Evolutionary conservation across 2,797 vertebrate genomes (phyloP).

Genomic region (Hippopotamyrus pictus): DNA sequence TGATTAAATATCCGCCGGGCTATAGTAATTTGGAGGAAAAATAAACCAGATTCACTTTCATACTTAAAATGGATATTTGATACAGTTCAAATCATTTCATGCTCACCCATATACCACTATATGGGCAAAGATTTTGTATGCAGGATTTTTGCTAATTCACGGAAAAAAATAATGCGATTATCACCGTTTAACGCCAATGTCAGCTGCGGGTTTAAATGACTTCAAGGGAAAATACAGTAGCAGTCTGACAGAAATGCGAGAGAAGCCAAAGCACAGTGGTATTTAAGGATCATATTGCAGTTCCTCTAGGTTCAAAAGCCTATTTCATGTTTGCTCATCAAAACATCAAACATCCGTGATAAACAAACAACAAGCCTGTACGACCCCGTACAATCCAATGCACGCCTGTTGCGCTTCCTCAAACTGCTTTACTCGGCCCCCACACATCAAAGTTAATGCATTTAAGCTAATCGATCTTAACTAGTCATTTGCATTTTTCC

Average conservation of each 20-base stretch:
- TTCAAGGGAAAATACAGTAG: not conserved
- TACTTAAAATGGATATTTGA: not conserved
- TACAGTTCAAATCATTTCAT: not conserved
- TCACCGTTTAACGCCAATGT: not conserved
- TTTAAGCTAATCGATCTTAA: not conserved
- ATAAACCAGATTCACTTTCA: not conserved
- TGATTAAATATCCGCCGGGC: not conserved
- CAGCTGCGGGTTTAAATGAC: not conserved
- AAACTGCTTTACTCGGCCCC: not conserved
- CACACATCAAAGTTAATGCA: not conserved
- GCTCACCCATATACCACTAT: not conserved
- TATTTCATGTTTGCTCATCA: not conserved
- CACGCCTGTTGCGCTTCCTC: slow-evolving; percentile 1
- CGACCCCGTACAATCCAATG: not conserved
- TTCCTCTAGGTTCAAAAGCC: not conserved
- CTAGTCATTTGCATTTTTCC: not conserved
- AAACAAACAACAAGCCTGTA: not conserved
- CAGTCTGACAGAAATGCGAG: not conserved
- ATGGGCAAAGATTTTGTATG: not conserved
- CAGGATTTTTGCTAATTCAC: not conserved
- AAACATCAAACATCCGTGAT: not conserved
- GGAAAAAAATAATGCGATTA: not conserved
- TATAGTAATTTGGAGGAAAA: not conserved
- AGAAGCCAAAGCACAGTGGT: not conserved
- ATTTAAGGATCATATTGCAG: not conserved